Evolutionary conservation across 2,113 vertebrate species (phyloP), one percentile per base, ranked within the genome.

Genomic region (Empidonax traillii): DNA sequence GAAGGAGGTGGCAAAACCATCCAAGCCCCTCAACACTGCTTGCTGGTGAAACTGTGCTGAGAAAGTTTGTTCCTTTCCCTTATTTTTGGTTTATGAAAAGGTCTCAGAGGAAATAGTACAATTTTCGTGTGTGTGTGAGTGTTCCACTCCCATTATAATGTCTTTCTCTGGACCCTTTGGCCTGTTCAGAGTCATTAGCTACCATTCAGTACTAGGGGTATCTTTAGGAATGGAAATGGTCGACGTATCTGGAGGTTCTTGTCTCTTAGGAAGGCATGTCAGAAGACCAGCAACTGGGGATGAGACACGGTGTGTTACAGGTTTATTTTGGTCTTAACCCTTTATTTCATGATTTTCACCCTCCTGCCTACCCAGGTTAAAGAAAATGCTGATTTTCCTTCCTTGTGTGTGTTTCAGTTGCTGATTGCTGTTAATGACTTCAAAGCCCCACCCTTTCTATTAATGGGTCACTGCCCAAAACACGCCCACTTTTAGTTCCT

Each of bases 401-500:
- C 2, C 0, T 16, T 27, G 28, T 62, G 24, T 84, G 95, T 94
- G 56, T 93, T 97, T 96, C 88, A 66, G 74, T 46, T 89, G 67
- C 81, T 72, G 74, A 76, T 94, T 84, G 66, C 75, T 75, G 49
- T 46, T 76, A 83, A 76, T 75, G 80, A 85, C 87, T 83, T 75
- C 39, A 79, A 90, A 93, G 67, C 86, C 67, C 80, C 83, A 94
- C 90, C 93, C 81, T 87, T 91, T 90, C 77, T 88, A 39, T 97
- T 95, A 95, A 95, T 17, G 69, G 95, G 69, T 94, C 91, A 97
- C 85, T 96, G 91, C 95, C 91, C 86, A 95, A 92, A 93, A 81
- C 84, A 79, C 74, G 65, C 62, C 78, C 84, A 41, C 86, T 92
- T 46, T 73, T 92, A 61, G 63, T 91, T 86, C 92, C 86, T 73